Evolutionary conservation across 2,797 vertebrate genomes (phyloP).

Genomic region (Eremophila alpestris): DNA sequence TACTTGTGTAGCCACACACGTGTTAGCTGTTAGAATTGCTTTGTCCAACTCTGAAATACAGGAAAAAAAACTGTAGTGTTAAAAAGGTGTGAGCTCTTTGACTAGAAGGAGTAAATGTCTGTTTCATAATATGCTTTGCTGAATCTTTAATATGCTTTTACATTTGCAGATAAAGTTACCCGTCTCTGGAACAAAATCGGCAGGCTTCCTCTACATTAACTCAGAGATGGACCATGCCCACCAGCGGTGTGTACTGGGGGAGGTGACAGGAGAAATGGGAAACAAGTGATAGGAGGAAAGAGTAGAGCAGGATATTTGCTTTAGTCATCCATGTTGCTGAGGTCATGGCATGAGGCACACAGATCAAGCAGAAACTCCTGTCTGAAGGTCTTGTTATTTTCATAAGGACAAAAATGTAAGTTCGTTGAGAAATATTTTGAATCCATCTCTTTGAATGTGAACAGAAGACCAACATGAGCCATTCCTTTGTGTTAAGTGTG

Average conservation of each 20-base stretch:
- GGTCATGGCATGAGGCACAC: not conserved
- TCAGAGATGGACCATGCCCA: conserved; percentile 73
- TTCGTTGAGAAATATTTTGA: not conserved
- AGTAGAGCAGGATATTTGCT: not conserved
- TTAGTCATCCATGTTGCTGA: not conserved
- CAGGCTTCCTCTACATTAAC: conserved; percentile 78
- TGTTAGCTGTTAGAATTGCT: not conserved
- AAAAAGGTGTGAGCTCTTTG: not conserved
- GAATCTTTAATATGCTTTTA: not conserved
- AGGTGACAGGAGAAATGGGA: not conserved
- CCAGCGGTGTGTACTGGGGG: conserved; percentile 66
- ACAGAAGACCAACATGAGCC: not conserved
- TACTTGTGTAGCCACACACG: not conserved
- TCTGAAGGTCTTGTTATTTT: not conserved
- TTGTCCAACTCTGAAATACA: not conserved
- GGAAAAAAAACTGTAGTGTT: not conserved
- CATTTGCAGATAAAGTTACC: conserved; percentile 85
- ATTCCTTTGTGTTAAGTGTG: not conserved
- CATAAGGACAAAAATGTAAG: not conserved
- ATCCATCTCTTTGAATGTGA: not conserved
- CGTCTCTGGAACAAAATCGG: conserved; percentile 79
- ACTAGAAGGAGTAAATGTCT: not conserved
- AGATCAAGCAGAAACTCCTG: not conserved
- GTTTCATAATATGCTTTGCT: not conserved
- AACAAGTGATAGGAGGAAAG: not conserved